These are phyloP conservation scores for Hirudo medicinalis DNA, from an alignment of 1,140 invertebrate genomes.

Conservation along the genomic window DNA sequence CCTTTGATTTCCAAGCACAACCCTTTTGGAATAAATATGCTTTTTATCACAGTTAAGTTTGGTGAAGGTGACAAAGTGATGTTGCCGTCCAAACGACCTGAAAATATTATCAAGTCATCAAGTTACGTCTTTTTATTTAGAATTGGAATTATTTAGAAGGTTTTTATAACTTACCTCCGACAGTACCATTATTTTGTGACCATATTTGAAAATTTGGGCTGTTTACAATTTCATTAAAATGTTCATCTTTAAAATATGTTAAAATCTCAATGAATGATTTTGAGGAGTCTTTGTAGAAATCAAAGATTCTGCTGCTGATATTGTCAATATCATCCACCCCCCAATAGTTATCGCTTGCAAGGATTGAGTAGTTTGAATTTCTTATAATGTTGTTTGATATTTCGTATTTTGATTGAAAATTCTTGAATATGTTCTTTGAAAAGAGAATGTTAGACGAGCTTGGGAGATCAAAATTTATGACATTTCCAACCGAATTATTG, in stretches of 20 bases:
- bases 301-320: not conserved
- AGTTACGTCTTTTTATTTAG: not conserved
- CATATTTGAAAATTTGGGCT: not conserved
- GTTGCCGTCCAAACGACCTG: not conserved
- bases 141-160: not conserved
- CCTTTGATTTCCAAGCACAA: not conserved
- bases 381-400: not conserved
- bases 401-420: not conserved
- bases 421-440: not conserved
- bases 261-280: not conserved
- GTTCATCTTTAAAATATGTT: not conserved
- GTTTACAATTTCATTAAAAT: not conserved
- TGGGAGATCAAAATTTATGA: not conserved
- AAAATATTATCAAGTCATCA: not conserved
- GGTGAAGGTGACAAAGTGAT: not conserved
- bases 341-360: constrained; percentile 2
- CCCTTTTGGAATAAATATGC: not conserved
- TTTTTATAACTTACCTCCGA: not conserved
- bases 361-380: not conserved
- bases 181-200: not conserved
- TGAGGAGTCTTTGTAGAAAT: not conserved
- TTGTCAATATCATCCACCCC: not conserved
- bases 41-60: not conserved
- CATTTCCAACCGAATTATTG: not conserved
- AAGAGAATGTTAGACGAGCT: not conserved